Base-by-base conservation (phyloP, 1,140 invertebrate species). In the Teleogryllus occipitalis region DNA sequence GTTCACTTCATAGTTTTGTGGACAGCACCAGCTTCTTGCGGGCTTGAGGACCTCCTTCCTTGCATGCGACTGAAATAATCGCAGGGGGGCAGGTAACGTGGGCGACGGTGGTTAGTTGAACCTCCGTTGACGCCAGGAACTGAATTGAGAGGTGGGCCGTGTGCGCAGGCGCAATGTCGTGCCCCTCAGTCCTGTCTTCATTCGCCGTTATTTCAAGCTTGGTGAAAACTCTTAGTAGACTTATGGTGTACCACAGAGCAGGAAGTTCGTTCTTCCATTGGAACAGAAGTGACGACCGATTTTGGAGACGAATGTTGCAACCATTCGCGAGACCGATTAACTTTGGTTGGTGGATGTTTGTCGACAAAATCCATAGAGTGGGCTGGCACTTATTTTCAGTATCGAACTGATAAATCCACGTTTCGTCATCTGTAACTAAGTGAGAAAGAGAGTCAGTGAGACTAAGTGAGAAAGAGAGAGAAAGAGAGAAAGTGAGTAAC, bases 331-430 rank as follows among this genome's bases (percentile, higher is more conserved):
- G 74, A n/a, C 74, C 74, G 22, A 8, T 74, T 74, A 8, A 74
- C 8, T 74, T 74, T 74, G 8, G 74, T 74, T 74, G 74, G 22
- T 74, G 74, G 22, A 74, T 18, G 18, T 18, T 74, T n/a, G 22
- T 74, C 22, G 18, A n/a, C n/a, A n/a, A 74, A 74, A 74, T 8
- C 8, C 21, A 8, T n/a, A 74, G 18, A 74, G 8, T 74, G 74
- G 76, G 81, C 75, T 82, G 80, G 75, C 81, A 81, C 82, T 84
- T 83, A 8, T 48, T 83, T 83, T 84, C 81, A 72, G 82, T 81
- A 77, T 83, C 83, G 82, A 82, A 82, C 78, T 80, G 79, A 82
- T 82, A 84, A 47, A 83, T 81, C 81, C 83, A 83, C 21, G 77
- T 77, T 82, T 82, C 81, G 72, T 81, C 82, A 82, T 80, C 82